Conservation (phyloP, 1,140 invertebrate species). For the Spodoptera litura region DNA sequence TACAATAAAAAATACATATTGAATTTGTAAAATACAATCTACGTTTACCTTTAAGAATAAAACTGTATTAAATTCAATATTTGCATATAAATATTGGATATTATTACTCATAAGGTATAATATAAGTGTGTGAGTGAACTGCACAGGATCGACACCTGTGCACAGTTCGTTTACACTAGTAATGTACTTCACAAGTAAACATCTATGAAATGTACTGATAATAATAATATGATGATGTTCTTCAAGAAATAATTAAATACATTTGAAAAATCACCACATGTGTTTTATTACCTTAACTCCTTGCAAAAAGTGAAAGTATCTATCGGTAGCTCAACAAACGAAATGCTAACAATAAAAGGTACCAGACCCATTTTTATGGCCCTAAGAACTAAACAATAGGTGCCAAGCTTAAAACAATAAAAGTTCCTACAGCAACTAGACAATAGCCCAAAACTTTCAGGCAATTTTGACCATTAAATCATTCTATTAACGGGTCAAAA, state of each 20-base stretch:
- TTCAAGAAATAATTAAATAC: constrained; percentile 29
- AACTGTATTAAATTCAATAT: constrained; percentile 3
- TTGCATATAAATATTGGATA: background rate
- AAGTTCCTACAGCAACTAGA: constrained; percentile 21
- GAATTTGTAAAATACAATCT: no score
- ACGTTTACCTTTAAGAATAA: background rate
- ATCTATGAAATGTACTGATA: background rate
- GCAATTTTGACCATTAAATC: constrained; percentile 21
- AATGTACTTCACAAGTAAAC: constrained; percentile 8
- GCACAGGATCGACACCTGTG: background rate
- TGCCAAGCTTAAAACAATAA: constrained; percentile 41
- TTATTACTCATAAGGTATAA: constrained; percentile 16
- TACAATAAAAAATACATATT: no score
- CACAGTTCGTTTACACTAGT: constrained; percentile 6
- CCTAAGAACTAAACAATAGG: constrained; percentile 13
- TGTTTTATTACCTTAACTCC: constrained; percentile 23
- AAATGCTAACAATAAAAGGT: constrained; percentile 18
- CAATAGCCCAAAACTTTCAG: background rate
- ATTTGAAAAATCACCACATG: background rate
- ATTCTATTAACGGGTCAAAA: background rate
- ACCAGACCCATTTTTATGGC: constrained; percentile 19
- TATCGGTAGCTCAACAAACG: constrained; percentile 1
- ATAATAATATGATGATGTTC: background rate
- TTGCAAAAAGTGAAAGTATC: constrained; percentile 35
- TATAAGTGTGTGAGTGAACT: background rate